Base-by-base conservation (phyloP, 1,140 invertebrate species). In the Macrotrachela quadricornifera region DNA sequence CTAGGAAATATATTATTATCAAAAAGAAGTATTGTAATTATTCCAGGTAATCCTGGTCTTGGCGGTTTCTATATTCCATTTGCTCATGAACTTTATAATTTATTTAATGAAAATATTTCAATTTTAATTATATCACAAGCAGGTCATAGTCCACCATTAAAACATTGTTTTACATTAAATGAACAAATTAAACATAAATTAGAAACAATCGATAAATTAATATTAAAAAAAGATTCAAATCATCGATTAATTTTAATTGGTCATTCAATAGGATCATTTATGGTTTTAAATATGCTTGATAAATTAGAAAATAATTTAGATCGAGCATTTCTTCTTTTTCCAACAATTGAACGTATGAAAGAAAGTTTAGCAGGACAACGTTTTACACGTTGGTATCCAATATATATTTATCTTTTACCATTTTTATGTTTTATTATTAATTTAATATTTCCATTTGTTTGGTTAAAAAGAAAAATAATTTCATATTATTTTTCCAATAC, bases 191-290 rank as follows among this genome's bases (percentile, higher is more conserved):
- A 72, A 76, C 45, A 85, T 86, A 65, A 77, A 86, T 43, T 71
- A 76, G 53, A 73, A 78, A 54, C 46, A 47, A 38, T 18, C 46
- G 8, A 42, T 21, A 6, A 42, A 51, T 45, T 39, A 53, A 3
- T n/a, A 6, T 8, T 8, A 30, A 30, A 8, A 46, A n/a, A 1
- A 16, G 37, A 40, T 36, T 11, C 40, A 46, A 40, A 41, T 18
- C 44, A 53, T 30, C 36, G 56, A 48, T 55, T 88, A 6, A 76
- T 82, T 65, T 59, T 85, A 0, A 73, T 87, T 57, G 83, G 80
- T 1, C 84, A 87, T 73, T 87, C 84, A 0, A 80, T 86, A 60
- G 84, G 84, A 1, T 73, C 76, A 56, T 83, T 83, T 74, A 79
- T 85, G 56, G 74, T 76, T 54, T 62, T 83, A n/a, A 77, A 85